A percentile compares a stretch with the other conserved stretches of the same genome.
These are phyloP conservation scores for Lutjanus campechanus DNA, from an alignment of 2,797 vertebrate genomes.

Conservation along the genomic window DNA sequence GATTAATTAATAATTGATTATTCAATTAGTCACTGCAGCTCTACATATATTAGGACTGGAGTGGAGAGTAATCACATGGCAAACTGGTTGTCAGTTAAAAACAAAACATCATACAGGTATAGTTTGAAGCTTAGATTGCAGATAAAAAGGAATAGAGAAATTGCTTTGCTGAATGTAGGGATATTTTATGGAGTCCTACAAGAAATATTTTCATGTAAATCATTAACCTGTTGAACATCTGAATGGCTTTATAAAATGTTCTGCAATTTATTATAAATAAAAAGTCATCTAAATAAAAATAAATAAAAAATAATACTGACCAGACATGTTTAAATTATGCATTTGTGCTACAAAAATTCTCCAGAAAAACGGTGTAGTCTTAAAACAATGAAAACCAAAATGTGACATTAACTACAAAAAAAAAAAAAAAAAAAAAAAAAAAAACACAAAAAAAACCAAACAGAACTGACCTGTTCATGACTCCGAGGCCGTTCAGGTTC, in stretches of 20 bases:
- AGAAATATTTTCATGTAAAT: not conserved
- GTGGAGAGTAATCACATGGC: not conserved
- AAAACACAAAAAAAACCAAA: not conserved
- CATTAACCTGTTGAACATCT: not conserved
- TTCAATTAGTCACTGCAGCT: too few relatives aligned
- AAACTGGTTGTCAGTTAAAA: not conserved
- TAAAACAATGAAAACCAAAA: not conserved
- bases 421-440: too few relatives aligned
- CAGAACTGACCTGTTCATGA: slow-evolving; percentile 79
- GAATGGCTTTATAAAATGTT: not conserved
- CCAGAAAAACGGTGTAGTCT: not conserved
- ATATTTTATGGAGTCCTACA: not conserved
- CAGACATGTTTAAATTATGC: slow-evolving; percentile 29
- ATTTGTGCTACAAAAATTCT: slow-evolving; percentile 4
- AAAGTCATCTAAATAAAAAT: not conserved
- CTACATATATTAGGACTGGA: too few relatives aligned
- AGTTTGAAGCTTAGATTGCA: not conserved
- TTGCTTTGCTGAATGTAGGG: not conserved
- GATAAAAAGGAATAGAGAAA: not conserved
- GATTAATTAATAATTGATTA: too few relatives aligned
- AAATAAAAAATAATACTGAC: slow-evolving; percentile 16
- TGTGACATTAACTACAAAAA: too few relatives aligned
- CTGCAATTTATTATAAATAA: not conserved
- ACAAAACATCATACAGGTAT: not conserved
- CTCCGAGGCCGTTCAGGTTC: slow-evolving; percentile 74